Conservation (phyloP, 2,888 invertebrate species). For the Serripes groenlandicus region DNA sequence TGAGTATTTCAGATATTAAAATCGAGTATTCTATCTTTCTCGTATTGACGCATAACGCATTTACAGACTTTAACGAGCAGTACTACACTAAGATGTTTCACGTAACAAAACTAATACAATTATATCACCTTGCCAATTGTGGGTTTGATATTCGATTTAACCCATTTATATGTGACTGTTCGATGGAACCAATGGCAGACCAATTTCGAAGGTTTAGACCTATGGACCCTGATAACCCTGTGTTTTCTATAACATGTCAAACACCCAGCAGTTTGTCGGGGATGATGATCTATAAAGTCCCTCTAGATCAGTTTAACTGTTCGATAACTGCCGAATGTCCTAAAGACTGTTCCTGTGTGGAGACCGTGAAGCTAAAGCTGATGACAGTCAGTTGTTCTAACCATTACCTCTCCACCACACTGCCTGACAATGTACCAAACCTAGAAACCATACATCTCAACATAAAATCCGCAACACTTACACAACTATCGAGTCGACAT, state of each 20-base stretch:
- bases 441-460: background rate
- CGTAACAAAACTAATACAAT: conserved; percentile 4
- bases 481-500: conserved; percentile 13
- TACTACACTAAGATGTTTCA: conserved; percentile 37
- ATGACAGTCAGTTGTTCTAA: conserved; percentile 25
- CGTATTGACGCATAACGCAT: conserved; percentile 36
- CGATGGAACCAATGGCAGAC: conserved; percentile 23
- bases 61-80: conserved; percentile 11
- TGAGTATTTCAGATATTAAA: conserved; percentile 15
- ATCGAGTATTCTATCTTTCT: background rate
- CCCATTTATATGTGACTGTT: conserved; percentile 59
- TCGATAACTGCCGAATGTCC: conserved; percentile 39
- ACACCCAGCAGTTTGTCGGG: conserved; percentile 30
- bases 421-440: conserved; percentile 24
- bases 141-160: conserved; percentile 54
- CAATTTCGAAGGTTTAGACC: background rate
- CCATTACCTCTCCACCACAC: background rate
- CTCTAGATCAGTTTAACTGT: conserved; percentile 44
- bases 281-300: conserved; percentile 22
- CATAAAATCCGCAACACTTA: conserved; percentile 47
- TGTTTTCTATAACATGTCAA: conserved; percentile 48
- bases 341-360: conserved; percentile 31
- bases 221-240: conserved; percentile 45
- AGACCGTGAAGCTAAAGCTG: conserved; percentile 24
- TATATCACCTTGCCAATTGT: conserved; percentile 19